Percentiles rank a stretch among this genome's conserved stretches.
Conservation (phyloP, 2,888 invertebrate genomes). For the Pseudoips prasinana region DNA sequence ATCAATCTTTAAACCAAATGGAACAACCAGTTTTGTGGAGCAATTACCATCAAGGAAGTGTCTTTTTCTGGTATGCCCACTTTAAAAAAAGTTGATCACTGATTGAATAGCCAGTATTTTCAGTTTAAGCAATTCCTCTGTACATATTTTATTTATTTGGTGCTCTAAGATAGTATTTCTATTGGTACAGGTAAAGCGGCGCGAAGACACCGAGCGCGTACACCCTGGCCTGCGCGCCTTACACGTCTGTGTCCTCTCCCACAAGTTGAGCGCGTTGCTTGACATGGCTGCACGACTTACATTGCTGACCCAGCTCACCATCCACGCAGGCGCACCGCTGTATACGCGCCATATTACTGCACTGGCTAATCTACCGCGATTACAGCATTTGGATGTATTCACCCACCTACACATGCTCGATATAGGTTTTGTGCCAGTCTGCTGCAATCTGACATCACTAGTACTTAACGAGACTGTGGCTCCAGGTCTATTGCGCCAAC, state of each 20-base stretch:
- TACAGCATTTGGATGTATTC: slow-evolving; percentile 37
- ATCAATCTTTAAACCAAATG: too few relatives aligned
- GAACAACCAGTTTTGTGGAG: too few relatives aligned
- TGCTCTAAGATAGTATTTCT: too few relatives aligned
- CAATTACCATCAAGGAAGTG: too few relatives aligned
- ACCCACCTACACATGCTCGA: slow-evolving; percentile 4
- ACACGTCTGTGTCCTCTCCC: slow-evolving; percentile 6
- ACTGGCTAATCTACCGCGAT: slow-evolving; percentile 18
- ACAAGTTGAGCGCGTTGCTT: slow-evolving; percentile 6
- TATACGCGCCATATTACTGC: slow-evolving; percentile 4
- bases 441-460: slow-evolving; percentile 22
- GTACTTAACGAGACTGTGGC: slow-evolving; percentile 35
- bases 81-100: too few relatives aligned
- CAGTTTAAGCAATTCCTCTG: too few relatives aligned
- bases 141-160: too few relatives aligned
- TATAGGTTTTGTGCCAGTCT: slow-evolving; percentile 5
- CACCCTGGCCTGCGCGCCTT: slow-evolving; percentile 13
- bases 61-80: too few relatives aligned
- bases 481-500: slow-evolving; percentile 17
- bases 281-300: neutral
- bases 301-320: slow-evolving; percentile 2
- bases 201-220: slow-evolving; percentile 16
- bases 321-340: slow-evolving; percentile 6
- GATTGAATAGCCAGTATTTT: too few relatives aligned
- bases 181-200: neutral